Evolutionary conservation across 2,888 invertebrate species (phyloP).

Genomic region (Leptodirus hochenwartii): DNA sequence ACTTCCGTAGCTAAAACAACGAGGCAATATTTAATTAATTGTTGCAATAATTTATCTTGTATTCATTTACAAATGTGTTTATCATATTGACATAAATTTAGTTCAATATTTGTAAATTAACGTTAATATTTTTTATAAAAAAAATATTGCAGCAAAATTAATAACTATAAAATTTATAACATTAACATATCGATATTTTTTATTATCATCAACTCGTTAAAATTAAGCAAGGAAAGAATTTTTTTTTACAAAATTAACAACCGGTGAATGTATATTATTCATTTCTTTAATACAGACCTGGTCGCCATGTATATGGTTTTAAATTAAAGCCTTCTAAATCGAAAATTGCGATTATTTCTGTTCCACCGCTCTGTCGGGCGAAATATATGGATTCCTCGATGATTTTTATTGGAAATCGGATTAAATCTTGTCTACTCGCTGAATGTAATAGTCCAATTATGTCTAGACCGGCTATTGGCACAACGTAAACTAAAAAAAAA

Average conservation of each 20-base stretch:
- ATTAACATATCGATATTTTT: too few species aligned
- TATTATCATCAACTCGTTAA: too few species aligned
- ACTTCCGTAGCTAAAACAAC: slow-evolving; percentile 48
- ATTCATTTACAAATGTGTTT: too few species aligned
- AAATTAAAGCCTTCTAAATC: slow-evolving; percentile 65
- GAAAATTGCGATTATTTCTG: slow-evolving; percentile 50
- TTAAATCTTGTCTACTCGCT: slow-evolving; percentile 49
- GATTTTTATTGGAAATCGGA: slow-evolving; percentile 45
- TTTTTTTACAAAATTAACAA: neutral
- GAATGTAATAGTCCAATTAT: slow-evolving; percentile 64
- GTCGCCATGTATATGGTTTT: slow-evolving; percentile 71
- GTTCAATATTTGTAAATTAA: too few species aligned
- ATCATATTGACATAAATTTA: too few species aligned
- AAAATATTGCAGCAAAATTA: too few species aligned
- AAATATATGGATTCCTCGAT: slow-evolving; percentile 46
- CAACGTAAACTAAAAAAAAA: slow-evolving; percentile 25
- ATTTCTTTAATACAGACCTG: slow-evolving; percentile 32
- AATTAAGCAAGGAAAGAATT: neutral
- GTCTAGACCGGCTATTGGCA: slow-evolving; percentile 68
- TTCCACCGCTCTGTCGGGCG: slow-evolving; percentile 39
- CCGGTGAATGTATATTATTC: slow-evolving; percentile 3
- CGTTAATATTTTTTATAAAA: too few species aligned
- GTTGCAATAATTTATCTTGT: neutral
- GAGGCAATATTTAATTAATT: slow-evolving; percentile 1
- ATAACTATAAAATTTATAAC: too few species aligned